phyloP scores from a whole-genome alignment of 1,140 invertebrate genomes.

The Bicyclus anynana region DNA sequence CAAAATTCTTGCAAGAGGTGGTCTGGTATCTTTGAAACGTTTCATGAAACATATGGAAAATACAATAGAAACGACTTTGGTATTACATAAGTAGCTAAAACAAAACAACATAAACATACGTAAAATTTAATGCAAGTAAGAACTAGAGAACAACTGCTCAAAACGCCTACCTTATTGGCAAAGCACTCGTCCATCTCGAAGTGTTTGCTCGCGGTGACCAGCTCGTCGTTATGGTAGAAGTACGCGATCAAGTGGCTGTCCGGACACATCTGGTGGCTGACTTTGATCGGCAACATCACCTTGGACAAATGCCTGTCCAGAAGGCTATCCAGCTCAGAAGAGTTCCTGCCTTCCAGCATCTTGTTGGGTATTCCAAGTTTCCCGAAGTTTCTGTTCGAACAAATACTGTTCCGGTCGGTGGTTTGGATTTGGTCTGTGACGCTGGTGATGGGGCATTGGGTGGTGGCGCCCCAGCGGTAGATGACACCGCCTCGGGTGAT shows the following conservation, averaged over 20 bases:
- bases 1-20: no score
- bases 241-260: slow-evolving; percentile 82
- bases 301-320: slow-evolving; percentile 44
- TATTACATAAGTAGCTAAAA: no score
- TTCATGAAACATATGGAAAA: no score
- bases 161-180: slow-evolving; percentile 55
- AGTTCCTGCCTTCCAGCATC: slow-evolving; percentile 20
- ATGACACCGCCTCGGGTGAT: slow-evolving; percentile 66
- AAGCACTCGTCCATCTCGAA: slow-evolving; percentile 72
- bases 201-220: slow-evolving; percentile 74
- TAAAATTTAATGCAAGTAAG: no score
- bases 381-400: slow-evolving; percentile 20
- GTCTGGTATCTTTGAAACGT: no score
- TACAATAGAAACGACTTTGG: no score
- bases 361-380: slow-evolving; percentile 1
- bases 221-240: slow-evolving; percentile 82
- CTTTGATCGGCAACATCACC: slow-evolving; percentile 59
- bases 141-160: no score
- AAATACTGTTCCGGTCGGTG: slow-evolving; percentile 34
- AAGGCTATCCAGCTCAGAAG: slow-evolving; percentile 34
- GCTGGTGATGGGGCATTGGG: slow-evolving; percentile 54
- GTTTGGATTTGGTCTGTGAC: slow-evolving; percentile 36
- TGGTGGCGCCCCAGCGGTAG: slow-evolving; percentile 64
- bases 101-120: no score
- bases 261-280: slow-evolving; percentile 81